These are phyloP conservation scores for Plestiodon gilberti DNA, from an alignment of 2,113 vertebrate species.

Conservation along the genomic window DNA sequence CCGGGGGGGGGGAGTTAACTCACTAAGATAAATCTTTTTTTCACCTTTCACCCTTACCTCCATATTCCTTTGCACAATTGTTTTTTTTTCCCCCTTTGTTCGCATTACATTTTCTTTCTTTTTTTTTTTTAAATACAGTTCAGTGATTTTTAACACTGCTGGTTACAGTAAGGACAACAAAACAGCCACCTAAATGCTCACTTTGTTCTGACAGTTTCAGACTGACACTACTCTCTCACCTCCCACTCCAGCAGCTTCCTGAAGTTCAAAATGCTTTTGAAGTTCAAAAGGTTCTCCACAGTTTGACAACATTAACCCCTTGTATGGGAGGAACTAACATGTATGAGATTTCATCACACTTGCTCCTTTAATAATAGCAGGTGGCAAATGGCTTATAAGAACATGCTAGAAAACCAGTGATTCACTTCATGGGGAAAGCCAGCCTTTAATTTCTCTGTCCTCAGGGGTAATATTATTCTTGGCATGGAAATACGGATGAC, in stretches of 20 bases:
- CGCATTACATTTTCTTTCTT: too few species aligned
- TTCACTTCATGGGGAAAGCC: background rate
- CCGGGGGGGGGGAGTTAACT: too few species aligned
- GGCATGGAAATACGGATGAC: background rate
- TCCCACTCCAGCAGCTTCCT: background rate
- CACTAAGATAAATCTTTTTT: too few species aligned
- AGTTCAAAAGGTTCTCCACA: background rate
- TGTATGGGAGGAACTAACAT: background rate
- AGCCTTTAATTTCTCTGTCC: background rate
- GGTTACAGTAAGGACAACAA: background rate
- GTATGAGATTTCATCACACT: background rate
- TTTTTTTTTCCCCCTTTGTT: too few species aligned
- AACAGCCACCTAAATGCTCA: background rate
- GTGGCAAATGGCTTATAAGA: background rate
- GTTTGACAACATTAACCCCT: background rate
- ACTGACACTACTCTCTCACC: background rate
- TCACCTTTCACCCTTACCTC: too few species aligned
- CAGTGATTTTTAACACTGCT: too few species aligned
- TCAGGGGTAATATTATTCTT: background rate
- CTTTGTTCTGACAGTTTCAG: too few species aligned
- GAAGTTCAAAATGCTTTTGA: background rate
- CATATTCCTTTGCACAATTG: too few species aligned
- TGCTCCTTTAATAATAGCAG: background rate
- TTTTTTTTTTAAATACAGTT: too few species aligned
- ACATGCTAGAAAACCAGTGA: background rate